A percentile compares a stretch with the other conserved stretches of the same genome.
Conservation (phyloP, 2,797 vertebrate genomes). For the Sebastes dallii region DNA sequence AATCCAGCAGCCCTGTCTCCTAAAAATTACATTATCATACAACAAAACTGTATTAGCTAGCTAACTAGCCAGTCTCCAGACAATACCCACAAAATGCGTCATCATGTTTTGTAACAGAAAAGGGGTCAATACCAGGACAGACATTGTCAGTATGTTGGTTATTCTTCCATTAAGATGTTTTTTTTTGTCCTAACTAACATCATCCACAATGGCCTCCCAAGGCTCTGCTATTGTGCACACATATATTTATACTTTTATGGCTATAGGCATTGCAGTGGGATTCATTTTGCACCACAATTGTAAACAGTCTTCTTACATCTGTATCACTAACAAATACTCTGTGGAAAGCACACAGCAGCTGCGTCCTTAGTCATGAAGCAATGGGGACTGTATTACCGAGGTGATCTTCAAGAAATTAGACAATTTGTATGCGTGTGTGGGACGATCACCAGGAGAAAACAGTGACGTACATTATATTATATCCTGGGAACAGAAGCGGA, state of each 20-base stretch:
- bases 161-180: no score
- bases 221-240: not conserved
- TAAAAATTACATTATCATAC: no score
- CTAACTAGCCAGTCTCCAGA: no score
- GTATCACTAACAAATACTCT: not conserved
- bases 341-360: not conserved
- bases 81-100: no score
- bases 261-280: not conserved
- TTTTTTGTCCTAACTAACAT: not conserved
- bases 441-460: not conserved
- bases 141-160: no score
- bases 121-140: no score
- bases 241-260: not conserved
- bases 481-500: not conserved
- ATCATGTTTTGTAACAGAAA: no score
- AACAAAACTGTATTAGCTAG: no score
- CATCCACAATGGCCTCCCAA: not conserved
- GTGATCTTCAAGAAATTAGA: not conserved
- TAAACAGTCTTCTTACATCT: not conserved
- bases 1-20: no score
- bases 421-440: constrained; percentile 5
- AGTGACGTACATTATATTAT: not conserved
- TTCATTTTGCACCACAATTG: no score
- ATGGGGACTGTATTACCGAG: not conserved
- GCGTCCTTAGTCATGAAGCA: not conserved